Percentiles rank a stretch among this genome's conserved stretches.
These are phyloP conservation scores for Pyralis farinalis DNA, from an alignment of 2,888 invertebrate genomes.

Conservation along the genomic window DNA sequence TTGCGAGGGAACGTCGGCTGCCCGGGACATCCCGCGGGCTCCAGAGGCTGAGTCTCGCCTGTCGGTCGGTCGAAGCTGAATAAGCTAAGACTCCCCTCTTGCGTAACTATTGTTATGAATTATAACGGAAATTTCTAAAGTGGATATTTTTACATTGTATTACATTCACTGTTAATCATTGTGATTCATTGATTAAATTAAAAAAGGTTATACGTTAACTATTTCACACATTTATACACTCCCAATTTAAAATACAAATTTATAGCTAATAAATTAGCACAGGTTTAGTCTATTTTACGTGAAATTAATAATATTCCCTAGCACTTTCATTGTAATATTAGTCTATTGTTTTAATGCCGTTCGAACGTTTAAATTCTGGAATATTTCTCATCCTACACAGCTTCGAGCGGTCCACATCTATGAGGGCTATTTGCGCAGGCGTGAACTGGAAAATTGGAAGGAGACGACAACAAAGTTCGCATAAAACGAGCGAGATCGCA, in stretches of 20 bases:
- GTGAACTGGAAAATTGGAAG: constrained; percentile 57
- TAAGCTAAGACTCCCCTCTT: constrained; percentile 66
- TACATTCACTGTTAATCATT: constrained; percentile 12
- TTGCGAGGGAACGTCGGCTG: constrained; percentile 34
- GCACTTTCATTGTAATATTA: too few species aligned
- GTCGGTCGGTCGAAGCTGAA: constrained; percentile 61
- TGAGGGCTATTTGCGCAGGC: constrained; percentile 61
- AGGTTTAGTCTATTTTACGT: too few species aligned
- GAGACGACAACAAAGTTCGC: constrained; percentile 31
- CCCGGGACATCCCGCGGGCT: constrained; percentile 62
- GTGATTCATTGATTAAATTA: too few species aligned
- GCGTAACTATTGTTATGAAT: constrained; percentile 70
- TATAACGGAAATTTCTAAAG: constrained; percentile 20
- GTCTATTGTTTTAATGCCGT: background rate
- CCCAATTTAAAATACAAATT: too few species aligned
- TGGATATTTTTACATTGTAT: constrained; percentile 18
- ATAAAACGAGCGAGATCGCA: constrained; percentile 37
- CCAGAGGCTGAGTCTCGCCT: constrained; percentile 67
- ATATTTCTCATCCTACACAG: constrained; percentile 49
- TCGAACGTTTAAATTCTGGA: constrained; percentile 5
- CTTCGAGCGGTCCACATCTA: constrained; percentile 62
- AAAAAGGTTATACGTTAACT: too few species aligned
- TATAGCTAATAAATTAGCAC: too few species aligned
- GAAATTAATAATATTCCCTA: too few species aligned
- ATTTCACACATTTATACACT: too few species aligned